A percentile compares a stretch with the other conserved stretches of the same genome.
Conservation (phyloP, 2,113 vertebrate species). For the Acrocephalus arundinaceus region DNA sequence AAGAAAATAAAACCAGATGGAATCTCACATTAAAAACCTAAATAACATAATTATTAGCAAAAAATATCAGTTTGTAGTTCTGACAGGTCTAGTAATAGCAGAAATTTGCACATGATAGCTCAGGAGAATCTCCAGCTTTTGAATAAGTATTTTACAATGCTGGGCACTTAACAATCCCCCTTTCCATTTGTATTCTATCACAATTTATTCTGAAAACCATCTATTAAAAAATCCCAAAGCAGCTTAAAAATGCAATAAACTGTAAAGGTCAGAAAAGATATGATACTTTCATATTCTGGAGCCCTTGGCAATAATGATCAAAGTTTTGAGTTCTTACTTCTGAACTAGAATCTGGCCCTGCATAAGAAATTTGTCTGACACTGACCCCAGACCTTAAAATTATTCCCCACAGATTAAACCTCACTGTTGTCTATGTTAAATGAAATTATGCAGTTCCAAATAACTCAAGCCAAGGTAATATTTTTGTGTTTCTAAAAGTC, state of each 20-base stretch:
- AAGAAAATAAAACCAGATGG: background rate
- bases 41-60: background rate
- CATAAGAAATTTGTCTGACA: background rate
- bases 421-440: background rate
- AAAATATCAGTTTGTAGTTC: background rate
- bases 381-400: background rate
- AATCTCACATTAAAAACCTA: background rate
- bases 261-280: background rate
- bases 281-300: background rate
- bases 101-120: background rate
- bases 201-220: background rate
- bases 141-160: background rate
- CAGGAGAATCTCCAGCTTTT: background rate
- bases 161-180: fast-evolving
- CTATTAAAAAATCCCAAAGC: background rate
- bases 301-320: background rate
- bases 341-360: background rate
- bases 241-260: background rate
- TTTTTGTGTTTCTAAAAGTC: background rate
- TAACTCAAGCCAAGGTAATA: background rate
- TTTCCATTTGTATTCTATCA: background rate
- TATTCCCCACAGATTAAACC: background rate
- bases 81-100: background rate
- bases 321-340: background rate
- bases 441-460: background rate